Evolutionary conservation across 2,797 vertebrate species (phyloP), one percentile per base, ranked within the genome.

Genomic region (Aeoliscus strigatus): DNA sequence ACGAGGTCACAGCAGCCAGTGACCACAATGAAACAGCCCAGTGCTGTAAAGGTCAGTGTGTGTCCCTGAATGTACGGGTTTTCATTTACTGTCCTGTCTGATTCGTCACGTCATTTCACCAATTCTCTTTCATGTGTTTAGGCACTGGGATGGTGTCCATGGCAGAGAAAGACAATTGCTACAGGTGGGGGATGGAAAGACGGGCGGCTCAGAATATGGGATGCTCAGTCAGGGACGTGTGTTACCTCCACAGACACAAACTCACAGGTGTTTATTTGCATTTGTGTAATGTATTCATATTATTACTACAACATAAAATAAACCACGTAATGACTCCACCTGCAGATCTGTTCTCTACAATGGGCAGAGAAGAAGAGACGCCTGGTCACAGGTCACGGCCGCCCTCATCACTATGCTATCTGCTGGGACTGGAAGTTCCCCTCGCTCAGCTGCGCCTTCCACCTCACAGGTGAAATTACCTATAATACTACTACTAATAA

Each of bases 31-130:
- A 49, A 52, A 33, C 86, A 87, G 18, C 61, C 80, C 32, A 89
- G 86, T 23, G 86, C 86, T 29, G 87, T 91, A 10, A 91, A 93
- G 88, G 87, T 89, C n/a, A n/a, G n/a, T n/a, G n/a, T n/a, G n/a
- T n/a, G n/a, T n/a, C n/a, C n/a, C n/a, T n/a, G n/a, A n/a, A n/a
- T n/a, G n/a, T n/a, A n/a, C n/a, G n/a, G n/a, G n/a, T n/a, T n/a
- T n/a, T n/a, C n/a, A n/a, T n/a, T n/a, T n/a, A n/a, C n/a, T n/a
- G n/a, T n/a, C n/a, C n/a, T n/a, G n/a, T n/a, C n/a, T n/a, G n/a
- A n/a, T n/a, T n/a, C n/a, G n/a, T n/a, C n/a, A n/a, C n/a, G n/a
- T n/a, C 53, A 34, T n/a, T 35, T 12, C 32, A 9, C 2, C n/a
- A 6, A 3, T 23, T 14, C 17, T 23, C 5, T 13, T 49, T 23